Base-by-base conservation (phyloP, 2,113 vertebrate genomes). In the Argyrosomus japonicus region DNA sequence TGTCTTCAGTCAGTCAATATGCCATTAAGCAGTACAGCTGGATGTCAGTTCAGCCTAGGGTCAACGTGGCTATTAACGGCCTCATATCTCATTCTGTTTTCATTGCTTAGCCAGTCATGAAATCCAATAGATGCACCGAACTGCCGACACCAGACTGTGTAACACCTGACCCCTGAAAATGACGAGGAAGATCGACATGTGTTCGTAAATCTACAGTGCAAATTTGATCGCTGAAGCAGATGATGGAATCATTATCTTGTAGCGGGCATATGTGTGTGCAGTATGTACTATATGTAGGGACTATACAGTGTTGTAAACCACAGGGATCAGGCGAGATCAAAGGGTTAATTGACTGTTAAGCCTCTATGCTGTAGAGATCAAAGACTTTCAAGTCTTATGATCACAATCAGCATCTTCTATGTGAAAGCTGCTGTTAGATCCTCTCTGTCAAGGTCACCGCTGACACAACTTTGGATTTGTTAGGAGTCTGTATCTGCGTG, bases 281-380 rank as follows among this genome's bases (percentile, higher is more conserved):
- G 61, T n/a, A 17, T 73, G 70, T 43, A 1, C 1, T 64, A 21
- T 60, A 57, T 56, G 51, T 43, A 57, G 62, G 47, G 27, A 58
- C 29, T 45, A 25, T 68, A 40, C 25, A 6, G 57, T 11, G 0
- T n/a, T 50, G 69, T 60, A 76, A 71, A 76, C 63, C 51, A 9
- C 23, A 45, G 75, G 63, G 81, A 77, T 77, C 74, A 69, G 56
- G 71, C 6, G 15, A 47, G 81, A 87, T 91, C 85, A 89, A 74
- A 71, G 82, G 87, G 88, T 91, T 94, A 93, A 93, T 90, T 80
- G 84, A 79, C 75, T 83, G 83, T 82, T 86, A 82, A 91, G 87
- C 85, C 62, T 79, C 56, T 36, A 64, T 60, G 82, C 81, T 91
- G 73, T 57, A 4, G 57, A 75, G 73, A 90, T 90, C 85, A 92